Base-by-base conservation (phyloP, 2,888 invertebrate species). In the Protonemura montana region DNA sequence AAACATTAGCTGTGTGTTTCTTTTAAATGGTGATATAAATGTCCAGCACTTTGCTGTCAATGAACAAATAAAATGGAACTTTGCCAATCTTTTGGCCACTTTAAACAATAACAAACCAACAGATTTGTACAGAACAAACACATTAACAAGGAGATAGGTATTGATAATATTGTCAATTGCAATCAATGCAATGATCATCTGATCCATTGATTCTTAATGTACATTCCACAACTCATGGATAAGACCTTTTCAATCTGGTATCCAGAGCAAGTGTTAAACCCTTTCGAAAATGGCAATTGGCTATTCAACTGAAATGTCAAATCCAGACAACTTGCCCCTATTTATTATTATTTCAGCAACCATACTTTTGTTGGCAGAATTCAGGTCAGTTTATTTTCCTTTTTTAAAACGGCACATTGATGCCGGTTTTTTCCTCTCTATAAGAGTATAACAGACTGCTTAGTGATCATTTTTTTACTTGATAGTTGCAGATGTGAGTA, bases 131-230 rank as follows among this genome's bases (percentile, higher is more conserved):
- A 78, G 78, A 78, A 78, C 78, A 26, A 28, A 78, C 78, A 78
- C 78, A 78, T 27, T 26, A 27, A 78, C 78, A 78, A 78, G 78
- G 10, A 78, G 78, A 78, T 78, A 78, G 78, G 27, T 78, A 78
- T 28, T 29, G 30, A 81, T 81, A 29, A 81, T 81, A 81, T 81
- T 81, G 81, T 81, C 81, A 81, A n/a, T 81, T 81, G 81, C 81
- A 30, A 81, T 81, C 28, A 81, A 81, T 28, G 30, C 30, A 30
- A 28, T 81, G 81, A 81, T 28, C 28, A 27, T 28, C 78, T 27
- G 26, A 28, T 78, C 28, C 28, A 26, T 78, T 78, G 59, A 59
- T 59, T 59, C 59, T 21, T 59, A 59, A 59, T 59, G 13, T 59
- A 59, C 59, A 59, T 10, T 59, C 59, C 13, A 7, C 59, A 16